Evolutionary conservation across 2,113 vertebrate species (phyloP).

Genomic region (Nipponia nippon): DNA sequence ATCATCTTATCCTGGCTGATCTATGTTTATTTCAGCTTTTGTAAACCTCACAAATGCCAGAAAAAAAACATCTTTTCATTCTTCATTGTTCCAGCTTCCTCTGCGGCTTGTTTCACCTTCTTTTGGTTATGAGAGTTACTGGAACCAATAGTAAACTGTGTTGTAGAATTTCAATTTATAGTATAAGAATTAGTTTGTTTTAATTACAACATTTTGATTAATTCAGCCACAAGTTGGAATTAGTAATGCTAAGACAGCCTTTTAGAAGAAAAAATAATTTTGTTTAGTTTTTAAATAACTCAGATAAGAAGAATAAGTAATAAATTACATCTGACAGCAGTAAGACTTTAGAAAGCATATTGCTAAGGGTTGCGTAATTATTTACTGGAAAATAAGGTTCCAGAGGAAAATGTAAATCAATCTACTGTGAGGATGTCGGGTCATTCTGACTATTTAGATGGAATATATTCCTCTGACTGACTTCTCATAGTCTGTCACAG

Average conservation of each 20-base stretch:
- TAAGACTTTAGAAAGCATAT: neutral
- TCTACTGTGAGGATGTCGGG: neutral
- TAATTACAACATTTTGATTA: neutral
- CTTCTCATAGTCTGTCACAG: neutral
- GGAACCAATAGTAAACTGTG: neutral
- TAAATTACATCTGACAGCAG: neutral
- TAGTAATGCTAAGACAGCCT: neutral
- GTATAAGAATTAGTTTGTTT: neutral
- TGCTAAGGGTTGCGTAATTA: neutral
- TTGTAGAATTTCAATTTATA: neutral
- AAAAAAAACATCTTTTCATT: rapidly evolving
- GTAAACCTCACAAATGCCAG: neutral
- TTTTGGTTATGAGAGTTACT: neutral
- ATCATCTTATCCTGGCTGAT: neutral
- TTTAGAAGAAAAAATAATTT: neutral
- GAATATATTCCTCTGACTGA: neutral
- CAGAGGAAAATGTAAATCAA: neutral
- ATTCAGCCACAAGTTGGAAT: neutral
- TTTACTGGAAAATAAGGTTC: neutral
- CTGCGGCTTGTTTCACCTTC: neutral
- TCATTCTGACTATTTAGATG: neutral
- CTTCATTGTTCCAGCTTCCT: neutral
- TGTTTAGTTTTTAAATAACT: neutral
- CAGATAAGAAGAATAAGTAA: neutral
- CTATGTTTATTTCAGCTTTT: neutral